These are phyloP conservation scores for Pantherophis vulpinus DNA, from an alignment of 2,797 vertebrate genomes.

Conservation along the genomic window DNA sequence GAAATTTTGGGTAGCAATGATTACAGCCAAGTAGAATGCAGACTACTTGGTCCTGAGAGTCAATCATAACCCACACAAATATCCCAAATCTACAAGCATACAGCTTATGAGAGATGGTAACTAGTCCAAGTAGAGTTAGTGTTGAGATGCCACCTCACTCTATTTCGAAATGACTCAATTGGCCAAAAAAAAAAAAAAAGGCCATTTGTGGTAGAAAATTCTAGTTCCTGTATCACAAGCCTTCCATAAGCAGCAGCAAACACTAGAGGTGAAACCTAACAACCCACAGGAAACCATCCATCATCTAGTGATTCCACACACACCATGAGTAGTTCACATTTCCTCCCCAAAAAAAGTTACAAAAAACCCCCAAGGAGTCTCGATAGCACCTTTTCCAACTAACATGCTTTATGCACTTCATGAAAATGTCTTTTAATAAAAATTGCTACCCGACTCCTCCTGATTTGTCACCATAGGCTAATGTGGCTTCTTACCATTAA, in stretches of 20 bases:
- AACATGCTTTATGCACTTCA: not conserved
- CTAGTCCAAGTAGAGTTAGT: not conserved
- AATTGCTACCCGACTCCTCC: not conserved
- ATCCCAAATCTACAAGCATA: not conserved
- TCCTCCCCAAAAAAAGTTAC: too few species aligned
- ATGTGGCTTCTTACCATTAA: not conserved
- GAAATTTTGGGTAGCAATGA: not conserved
- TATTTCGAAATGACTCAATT: not conserved
- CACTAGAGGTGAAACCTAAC: not conserved
- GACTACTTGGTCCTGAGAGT: not conserved
- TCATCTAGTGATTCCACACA: not conserved
- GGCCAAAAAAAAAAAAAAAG: not conserved
- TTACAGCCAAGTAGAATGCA: not conserved
- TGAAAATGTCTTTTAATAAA: not conserved
- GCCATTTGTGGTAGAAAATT: not conserved
- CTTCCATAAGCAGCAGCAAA: not conserved
- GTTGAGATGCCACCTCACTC: not conserved
- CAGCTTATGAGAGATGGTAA: not conserved
- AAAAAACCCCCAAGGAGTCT: not conserved
- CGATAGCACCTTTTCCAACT: not conserved
- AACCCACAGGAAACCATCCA: not conserved
- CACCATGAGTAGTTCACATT: not conserved
- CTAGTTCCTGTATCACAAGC: not conserved
- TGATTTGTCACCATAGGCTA: not conserved
- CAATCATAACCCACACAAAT: not conserved